Evolutionary conservation across 2,888 invertebrate species (phyloP), one percentile per base, ranked within the genome.

Genomic region (Athalia cordata): DNA sequence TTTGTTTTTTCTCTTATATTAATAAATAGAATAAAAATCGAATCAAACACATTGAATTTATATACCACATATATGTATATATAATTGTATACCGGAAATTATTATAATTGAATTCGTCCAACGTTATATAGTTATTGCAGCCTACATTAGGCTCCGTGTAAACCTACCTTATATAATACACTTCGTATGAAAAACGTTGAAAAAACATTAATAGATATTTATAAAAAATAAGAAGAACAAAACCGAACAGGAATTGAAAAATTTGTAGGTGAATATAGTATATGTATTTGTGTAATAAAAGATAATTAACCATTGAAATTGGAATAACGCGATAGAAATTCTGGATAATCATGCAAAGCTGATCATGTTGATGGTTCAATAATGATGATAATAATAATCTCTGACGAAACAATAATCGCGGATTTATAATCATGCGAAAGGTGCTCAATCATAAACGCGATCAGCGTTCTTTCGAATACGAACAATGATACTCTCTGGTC

Each of bases 211-310:
- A 62, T 29, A 62, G 8, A 29, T 29, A 29, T 29, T 29, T 8
- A 3, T 29, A 62, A 62, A 47, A 47, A 65, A 45, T 7, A 13
- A 49, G 47, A 47, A 45, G 2, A 47, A 47, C 45, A 43, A 64
- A 52, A 11, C 52, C n/a, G 47, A 64, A 64, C 43, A 64, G 64
- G 64, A 64, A 64, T 64, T 64, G 64, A 64, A 64, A 43, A 45
- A n/a, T 64, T 64, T 64, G 29, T 29, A 64, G 64, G n/a, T 8
- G 8, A 9, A 47, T 5, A 11, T 52, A 52, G 1, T 9, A 52
- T 52, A 52, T 52, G 11, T 52, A 52, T 52, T 9, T 11, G 52
- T 52, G 11, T 52, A 52, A 52, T 52, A 9, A 15, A 9, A 62
- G 62, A 29, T 29, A 29, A 29, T 29, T 29, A 29, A 29, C 29